Conservation (phyloP, 2,113 vertebrate genomes). For the Tyto alba region DNA sequence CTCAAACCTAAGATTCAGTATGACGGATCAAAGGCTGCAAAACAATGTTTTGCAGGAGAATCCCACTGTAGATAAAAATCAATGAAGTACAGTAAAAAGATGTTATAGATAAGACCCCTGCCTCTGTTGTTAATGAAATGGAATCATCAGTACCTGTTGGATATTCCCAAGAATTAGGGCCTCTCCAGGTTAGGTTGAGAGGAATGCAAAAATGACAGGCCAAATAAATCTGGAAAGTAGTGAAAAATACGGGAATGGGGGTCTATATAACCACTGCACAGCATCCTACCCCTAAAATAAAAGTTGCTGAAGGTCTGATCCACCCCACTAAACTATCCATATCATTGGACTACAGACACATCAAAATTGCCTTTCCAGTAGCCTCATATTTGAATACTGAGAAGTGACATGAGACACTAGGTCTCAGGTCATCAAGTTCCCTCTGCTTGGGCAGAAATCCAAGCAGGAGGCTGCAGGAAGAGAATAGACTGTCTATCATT, state of each 20-base stretch:
- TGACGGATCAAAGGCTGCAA: neutral
- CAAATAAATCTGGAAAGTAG: neutral
- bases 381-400: neutral
- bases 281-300: neutral
- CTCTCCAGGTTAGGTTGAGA: neutral
- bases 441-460: conserved; percentile 13
- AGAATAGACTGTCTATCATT: conserved; percentile 23
- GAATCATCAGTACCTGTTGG: neutral
- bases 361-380: neutral
- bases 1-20: neutral
- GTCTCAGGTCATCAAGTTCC: conserved; percentile 7
- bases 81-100: neutral
- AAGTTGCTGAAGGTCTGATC: neutral
- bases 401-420: neutral
- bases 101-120: neutral
- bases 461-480: conserved; percentile 11
- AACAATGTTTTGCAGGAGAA: no score
- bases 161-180: neutral
- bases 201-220: neutral
- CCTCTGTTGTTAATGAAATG: neutral
- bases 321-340: neutral
- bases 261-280: neutral
- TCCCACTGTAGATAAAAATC: neutral
- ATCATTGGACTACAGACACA: neutral
- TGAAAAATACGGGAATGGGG: neutral